phyloP scores from a whole-genome alignment of 2,888 invertebrate genomes.

The Diplolepis rosae region DNA sequence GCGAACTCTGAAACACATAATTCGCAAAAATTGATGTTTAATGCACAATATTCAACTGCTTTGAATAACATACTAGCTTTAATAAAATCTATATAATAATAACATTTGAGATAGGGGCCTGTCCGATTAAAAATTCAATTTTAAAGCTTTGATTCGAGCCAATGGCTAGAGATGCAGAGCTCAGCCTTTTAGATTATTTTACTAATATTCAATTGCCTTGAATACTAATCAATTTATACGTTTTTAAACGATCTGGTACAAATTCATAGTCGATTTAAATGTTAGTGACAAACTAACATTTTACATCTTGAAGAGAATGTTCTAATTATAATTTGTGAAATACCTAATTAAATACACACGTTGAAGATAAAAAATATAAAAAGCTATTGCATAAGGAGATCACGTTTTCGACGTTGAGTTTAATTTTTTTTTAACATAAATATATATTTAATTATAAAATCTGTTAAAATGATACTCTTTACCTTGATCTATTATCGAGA shows the following conservation, averaged over 20 bases:
- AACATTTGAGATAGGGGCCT: slow-evolving; percentile 19
- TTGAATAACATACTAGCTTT: slow-evolving; percentile 21
- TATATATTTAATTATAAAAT: not conserved
- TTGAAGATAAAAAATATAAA: not conserved
- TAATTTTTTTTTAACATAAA: not conserved
- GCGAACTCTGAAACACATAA: not conserved
- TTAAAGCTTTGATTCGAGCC: not conserved
- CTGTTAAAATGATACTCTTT: not conserved
- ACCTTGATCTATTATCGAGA: not conserved
- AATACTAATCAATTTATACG: not conserved
- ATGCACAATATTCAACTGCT: not conserved
- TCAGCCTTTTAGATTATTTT: slow-evolving; percentile 2
- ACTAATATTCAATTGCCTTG: not conserved
- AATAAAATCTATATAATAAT: slow-evolving; percentile 26
- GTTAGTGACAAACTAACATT: not conserved
- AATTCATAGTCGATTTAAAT: not conserved
- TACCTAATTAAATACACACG: slow-evolving; percentile 9
- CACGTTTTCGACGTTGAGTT: slow-evolving; percentile 14
- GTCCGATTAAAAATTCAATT: not conserved
- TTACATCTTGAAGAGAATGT: not conserved
- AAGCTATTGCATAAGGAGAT: slow-evolving; percentile 21
- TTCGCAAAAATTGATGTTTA: slow-evolving; percentile 28
- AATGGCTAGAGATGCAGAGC: not conserved
- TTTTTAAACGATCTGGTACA: not conserved
- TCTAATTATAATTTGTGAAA: not conserved